Base-by-base conservation (phyloP, 2,113 vertebrate species). In the Hoplias malabaricus region DNA sequence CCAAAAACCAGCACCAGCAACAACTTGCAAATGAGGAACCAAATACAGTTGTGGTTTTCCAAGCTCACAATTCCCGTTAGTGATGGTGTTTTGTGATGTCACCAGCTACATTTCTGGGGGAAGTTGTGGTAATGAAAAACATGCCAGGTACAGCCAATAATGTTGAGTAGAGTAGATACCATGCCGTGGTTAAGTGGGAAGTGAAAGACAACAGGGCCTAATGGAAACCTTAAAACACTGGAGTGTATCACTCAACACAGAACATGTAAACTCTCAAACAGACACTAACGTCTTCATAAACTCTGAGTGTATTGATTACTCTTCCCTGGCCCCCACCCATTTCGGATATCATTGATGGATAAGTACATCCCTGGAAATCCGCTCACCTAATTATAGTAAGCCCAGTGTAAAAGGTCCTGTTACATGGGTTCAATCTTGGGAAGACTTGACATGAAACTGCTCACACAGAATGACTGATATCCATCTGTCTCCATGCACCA, bases 311-410 rank as follows among this genome's bases (percentile, higher is more conserved):
- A 43, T 68, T 14, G 57, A 79, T 43, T 25, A 40, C 50, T 72
- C 43, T 56, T 25, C 11, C 36, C 59, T 54, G n/a, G 34, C 14
- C 29, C 11, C 27, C 46, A 54, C 31, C 56, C 57, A 62, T 65
- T 53, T 63, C 57, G 42, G 76, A 27, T 54, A 42, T 71, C 65
- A 78, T 71, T 38, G 62, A 72, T 65, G 42, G 21, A 78, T 78
- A 46, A 23, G 75, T 29, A 53, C 56, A 27, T 12, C 42, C 21
- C 6, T n/a, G 59, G 25, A 59, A 27, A 19, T 70, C 33, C 21
- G 36, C 23, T 1, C 19, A 48, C 43, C 12, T 10, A 54, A 77
- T 78, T 53, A 42, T 42, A 78, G 36, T 2, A 13, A 40, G 61
- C 19, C 57, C 19, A 5, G n/a, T 77, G 65, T 57, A 62, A 72